phyloP scores from a whole-genome alignment of 2,888 invertebrate species.

The Rutpela maculata region DNA sequence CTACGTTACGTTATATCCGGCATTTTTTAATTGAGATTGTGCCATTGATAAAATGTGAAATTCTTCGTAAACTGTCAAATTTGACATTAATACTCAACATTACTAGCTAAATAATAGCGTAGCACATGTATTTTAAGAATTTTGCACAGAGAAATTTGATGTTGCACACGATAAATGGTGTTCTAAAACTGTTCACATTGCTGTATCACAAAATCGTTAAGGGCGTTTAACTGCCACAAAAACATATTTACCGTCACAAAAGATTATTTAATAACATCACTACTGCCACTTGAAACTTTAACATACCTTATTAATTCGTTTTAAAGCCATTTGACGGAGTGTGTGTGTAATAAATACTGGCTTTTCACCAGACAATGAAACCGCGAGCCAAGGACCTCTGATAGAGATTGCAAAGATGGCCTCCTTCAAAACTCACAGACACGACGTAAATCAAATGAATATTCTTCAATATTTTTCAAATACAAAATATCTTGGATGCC shows the following conservation, averaged over 20 bases:
- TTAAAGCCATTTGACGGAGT: constrained; percentile 92
- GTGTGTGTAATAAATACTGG: constrained; percentile 84
- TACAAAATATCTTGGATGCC: constrained; percentile 47
- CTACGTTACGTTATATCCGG: constrained; percentile 74
- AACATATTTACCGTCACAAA: constrained; percentile 58
- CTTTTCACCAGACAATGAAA: constrained; percentile 88
- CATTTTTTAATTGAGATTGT: constrained; percentile 62
- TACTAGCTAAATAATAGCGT: constrained; percentile 40
- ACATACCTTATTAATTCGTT: constrained; percentile 97
- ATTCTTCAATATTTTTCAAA: constrained; percentile 58
- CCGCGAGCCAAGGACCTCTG: constrained; percentile 90
- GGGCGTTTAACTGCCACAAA: constrained; percentile 74
- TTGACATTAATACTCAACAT: constrained; percentile 45
- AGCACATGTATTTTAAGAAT: constrained; percentile 39
- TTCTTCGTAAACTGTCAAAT: constrained; percentile 48
- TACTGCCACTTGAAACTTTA: constrained; percentile 68
- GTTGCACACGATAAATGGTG: constrained; percentile 62
- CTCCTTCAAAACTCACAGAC: constrained; percentile 86
- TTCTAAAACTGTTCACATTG: constrained; percentile 82
- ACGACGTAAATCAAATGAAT: constrained; percentile 81
- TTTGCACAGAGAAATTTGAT: constrained; percentile 46
- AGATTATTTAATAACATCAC: constrained; percentile 55
- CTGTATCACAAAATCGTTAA: constrained; percentile 79
- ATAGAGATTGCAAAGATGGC: constrained; percentile 92
- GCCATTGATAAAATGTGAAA: constrained; percentile 50